Evolutionary conservation across 2,888 invertebrate species (phyloP).

Genomic region (Julus scandinavius): DNA sequence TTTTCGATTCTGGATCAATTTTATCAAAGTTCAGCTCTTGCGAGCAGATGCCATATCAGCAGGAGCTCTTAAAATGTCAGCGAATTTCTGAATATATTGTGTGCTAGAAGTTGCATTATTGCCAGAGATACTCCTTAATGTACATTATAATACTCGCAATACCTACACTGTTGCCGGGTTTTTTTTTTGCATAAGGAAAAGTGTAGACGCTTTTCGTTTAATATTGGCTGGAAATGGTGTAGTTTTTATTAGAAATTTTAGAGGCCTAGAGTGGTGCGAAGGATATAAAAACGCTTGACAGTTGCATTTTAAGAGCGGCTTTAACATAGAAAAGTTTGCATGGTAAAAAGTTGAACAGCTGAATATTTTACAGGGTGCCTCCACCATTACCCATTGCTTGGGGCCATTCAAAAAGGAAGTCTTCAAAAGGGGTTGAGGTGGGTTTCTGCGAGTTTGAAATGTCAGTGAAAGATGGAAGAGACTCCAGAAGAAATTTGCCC

Average conservation of each 20-base stretch:
- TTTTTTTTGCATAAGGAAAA: not conserved
- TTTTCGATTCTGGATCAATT: not conserved
- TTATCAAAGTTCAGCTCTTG: not conserved
- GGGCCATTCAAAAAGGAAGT: too few species aligned
- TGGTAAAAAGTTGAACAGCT: not conserved
- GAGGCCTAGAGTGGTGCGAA: not conserved
- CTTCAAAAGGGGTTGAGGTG: too few species aligned
- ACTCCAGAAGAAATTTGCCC: too few species aligned
- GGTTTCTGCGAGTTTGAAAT: not conserved
- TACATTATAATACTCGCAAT: not conserved
- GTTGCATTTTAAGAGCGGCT: not conserved
- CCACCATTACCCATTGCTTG: not conserved
- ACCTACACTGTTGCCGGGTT: not conserved
- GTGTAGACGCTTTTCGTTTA: not conserved
- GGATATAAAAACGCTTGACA: not conserved
- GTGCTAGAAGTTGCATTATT: not conserved
- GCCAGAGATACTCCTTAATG: not conserved
- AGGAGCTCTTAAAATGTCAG: constrained; percentile 2
- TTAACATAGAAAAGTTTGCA: not conserved
- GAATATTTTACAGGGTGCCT: not conserved
- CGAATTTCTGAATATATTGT: constrained; percentile 12
- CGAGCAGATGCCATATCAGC: not conserved
- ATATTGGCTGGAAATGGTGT: not conserved
- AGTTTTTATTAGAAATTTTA: not conserved
- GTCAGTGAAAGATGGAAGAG: not conserved